phyloP scores from a whole-genome alignment of 2,888 invertebrate genomes.

The Diaphora mendica region DNA sequence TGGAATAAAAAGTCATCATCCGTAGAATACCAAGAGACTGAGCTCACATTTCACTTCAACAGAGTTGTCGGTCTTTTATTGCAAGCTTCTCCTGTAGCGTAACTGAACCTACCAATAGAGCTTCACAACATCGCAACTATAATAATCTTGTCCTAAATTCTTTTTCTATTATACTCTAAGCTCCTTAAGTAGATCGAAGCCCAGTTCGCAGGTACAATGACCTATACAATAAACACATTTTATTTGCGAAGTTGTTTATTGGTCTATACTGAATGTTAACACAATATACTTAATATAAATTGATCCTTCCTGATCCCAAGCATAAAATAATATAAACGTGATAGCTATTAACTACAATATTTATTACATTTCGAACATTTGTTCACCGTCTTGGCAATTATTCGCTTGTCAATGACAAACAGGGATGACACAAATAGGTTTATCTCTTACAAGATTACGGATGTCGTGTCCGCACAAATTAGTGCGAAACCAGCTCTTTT shows the following conservation, averaged over 20 bases:
- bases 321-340: slow-evolving; percentile 31
- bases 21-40: too few species aligned
- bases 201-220: not conserved
- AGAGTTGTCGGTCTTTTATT: not conserved
- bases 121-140: not conserved
- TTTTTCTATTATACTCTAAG: not conserved
- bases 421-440: slow-evolving; percentile 64
- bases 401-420: slow-evolving; percentile 55
- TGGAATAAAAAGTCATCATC: too few species aligned
- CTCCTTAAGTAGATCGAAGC: not conserved
- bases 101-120: not conserved
- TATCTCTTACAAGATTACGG: slow-evolving; percentile 67
- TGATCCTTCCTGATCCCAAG: slow-evolving; percentile 14
- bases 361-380: slow-evolving; percentile 44
- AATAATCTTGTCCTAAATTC: not conserved
- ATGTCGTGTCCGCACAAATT: slow-evolving; percentile 58
- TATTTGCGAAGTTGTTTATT: not conserved
- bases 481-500: slow-evolving; percentile 49
- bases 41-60: too few species aligned
- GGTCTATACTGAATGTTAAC: not conserved
- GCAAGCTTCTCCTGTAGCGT: not conserved
- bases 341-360: slow-evolving; percentile 40
- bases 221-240: not conserved
- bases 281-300: slow-evolving; percentile 12
- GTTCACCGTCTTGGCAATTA: slow-evolving; percentile 43